Evolutionary conservation across 1,140 invertebrate species (phyloP), one percentile per base, ranked within the genome.

Genomic region (Frieseomelitta varia): DNA sequence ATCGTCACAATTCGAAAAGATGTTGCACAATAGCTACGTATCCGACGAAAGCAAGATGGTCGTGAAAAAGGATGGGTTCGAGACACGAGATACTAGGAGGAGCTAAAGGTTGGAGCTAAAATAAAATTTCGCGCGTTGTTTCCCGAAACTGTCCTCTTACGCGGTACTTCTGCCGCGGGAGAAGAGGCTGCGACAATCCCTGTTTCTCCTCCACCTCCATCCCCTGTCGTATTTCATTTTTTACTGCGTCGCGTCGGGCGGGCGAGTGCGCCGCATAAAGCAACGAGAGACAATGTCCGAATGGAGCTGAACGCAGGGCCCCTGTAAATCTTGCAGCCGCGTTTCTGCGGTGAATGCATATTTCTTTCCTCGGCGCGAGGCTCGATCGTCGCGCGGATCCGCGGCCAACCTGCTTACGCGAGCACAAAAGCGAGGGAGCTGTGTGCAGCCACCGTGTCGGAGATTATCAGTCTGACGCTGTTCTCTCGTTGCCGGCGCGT

Each of bases 401-500:
- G 27, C 34, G n/a, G 55, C 17, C n/a, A 27, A 65, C 11, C 30
- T 67, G 80, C 80, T 81, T 67, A 47, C 80, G 73, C 80, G 51
- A 34, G 30, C 63, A 51, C 53, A 47, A 77, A 82, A 47, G 73
- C 24, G 47, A 73, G 69, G 15, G 79, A 21, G 21, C 39, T 11
- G 1, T 19, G 69, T 11, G 71, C 71, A 85, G 73, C 72, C 65
- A 79, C 63, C 74, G 84, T 91, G 84, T 90, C 81, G 78, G 82
- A 87, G 84, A 88, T 88, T 88, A 88, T 87, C 87, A 80, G 83
- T 61, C 53, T 12, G 4, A 11, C 83, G 79, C 56, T 85, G 87
- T 88, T 81, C 86, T 58, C 81, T 77, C 77, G 83, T 75, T 67
- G 67, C 53, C 56, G 78, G 72, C 78, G 88, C 90, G 85, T 89